Percentiles rank a stretch among this genome's conserved stretches.
These are phyloP conservation scores for Platichthys stellatus DNA, from an alignment of 2,113 vertebrate species.

Conservation along the genomic window DNA sequence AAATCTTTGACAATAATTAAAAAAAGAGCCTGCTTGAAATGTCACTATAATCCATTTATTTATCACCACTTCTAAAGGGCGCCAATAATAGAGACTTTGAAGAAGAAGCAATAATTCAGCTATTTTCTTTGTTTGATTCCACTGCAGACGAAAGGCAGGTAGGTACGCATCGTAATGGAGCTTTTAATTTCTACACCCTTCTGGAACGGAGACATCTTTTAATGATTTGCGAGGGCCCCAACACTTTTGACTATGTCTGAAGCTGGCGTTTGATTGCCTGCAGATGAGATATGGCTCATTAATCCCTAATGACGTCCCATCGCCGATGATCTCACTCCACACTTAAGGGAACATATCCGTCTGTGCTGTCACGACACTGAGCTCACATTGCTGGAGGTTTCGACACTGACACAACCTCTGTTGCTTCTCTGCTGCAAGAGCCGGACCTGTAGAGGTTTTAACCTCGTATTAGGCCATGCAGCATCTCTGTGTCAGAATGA, in stretches of 20 bases:
- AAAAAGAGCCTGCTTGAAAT: neutral
- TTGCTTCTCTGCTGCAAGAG: constrained; percentile 1
- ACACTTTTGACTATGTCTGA: neutral
- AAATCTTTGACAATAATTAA: too few species aligned
- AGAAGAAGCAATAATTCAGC: neutral
- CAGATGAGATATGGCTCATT: constrained; percentile 63
- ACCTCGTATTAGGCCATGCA: constrained; percentile 20
- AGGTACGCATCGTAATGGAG: neutral
- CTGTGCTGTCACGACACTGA: neutral
- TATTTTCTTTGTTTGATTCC: neutral
- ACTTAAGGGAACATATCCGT: constrained; percentile 23
- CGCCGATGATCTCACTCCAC: constrained; percentile 32
- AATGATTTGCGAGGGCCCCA: neutral
- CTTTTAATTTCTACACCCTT: neutral
- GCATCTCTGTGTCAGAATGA: constrained; percentile 27
- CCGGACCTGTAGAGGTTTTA: constrained; percentile 17
- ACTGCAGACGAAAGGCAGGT: neutral
- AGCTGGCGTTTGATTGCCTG: constrained; percentile 50
- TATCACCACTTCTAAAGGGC: neutral
- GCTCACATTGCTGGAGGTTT: constrained; percentile 30
- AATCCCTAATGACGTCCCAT: constrained; percentile 62
- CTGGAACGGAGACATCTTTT: too few species aligned
- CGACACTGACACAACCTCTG: constrained; percentile 12
- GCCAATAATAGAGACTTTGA: neutral
- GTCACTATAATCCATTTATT: neutral